Evolutionary conservation across 2,888 invertebrate genomes (phyloP).

Genomic region (Scaptomyza tumidula): DNA sequence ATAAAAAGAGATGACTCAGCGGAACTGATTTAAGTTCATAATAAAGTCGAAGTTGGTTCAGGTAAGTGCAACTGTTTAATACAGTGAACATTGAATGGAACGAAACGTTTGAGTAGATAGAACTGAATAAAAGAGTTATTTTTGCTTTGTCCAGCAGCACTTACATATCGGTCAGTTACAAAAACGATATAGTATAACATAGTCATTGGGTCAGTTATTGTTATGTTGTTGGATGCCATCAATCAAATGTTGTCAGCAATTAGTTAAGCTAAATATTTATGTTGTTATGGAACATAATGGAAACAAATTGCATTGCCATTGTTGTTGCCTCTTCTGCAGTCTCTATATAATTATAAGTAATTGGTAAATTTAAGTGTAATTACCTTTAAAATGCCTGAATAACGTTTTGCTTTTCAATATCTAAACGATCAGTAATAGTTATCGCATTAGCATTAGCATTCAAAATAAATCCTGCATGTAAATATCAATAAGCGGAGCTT

Average conservation of each 20-base stretch:
- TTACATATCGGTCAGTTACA: no score
- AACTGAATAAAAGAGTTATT: no score
- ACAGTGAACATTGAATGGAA: constrained; percentile 36
- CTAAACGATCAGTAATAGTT: neutral
- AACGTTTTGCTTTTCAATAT: neutral
- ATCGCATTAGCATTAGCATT: neutral
- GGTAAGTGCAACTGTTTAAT: constrained; percentile 16
- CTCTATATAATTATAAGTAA: no score
- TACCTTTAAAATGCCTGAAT: neutral
- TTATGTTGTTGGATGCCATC: neutral
- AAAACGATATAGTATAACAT: no score
- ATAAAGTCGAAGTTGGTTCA: constrained; percentile 11
- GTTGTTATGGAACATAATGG: neutral
- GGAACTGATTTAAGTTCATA: constrained; percentile 34
- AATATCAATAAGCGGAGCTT: neutral
- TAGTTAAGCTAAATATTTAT: neutral
- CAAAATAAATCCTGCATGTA: neutral
- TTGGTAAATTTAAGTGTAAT: neutral
- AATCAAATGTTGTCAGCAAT: neutral
- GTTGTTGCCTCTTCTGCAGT: neutral
- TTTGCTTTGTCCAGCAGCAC: neutral
- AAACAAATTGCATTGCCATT: neutral
- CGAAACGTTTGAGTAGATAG: neutral
- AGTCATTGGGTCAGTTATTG: neutral
- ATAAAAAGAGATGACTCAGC: constrained; percentile 43